These are phyloP conservation scores for Trissolcus japonicus DNA, from an alignment of 2,888 invertebrate species.

Conservation along the genomic window DNA sequence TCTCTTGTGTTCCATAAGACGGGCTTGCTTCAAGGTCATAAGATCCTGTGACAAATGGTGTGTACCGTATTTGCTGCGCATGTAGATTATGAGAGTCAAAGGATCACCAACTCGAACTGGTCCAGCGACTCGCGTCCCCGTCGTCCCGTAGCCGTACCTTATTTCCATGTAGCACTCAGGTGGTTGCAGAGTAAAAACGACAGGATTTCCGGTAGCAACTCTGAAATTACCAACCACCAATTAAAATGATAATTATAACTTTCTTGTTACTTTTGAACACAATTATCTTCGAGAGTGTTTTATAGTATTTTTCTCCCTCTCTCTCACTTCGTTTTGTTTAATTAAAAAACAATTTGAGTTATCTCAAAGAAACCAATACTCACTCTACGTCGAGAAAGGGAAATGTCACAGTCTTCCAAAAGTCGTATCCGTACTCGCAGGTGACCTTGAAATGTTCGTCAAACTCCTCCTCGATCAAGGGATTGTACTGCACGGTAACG, in stretches of 20 bases:
- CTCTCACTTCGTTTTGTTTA: not conserved
- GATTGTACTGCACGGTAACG: conserved; percentile 94
- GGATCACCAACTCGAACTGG: conserved; percentile 96
- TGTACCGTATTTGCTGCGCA: conserved; percentile 95
- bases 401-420: conserved; percentile 97
- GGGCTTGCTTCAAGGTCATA: conserved; percentile 34
- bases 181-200: conserved; percentile 85
- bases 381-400: conserved; percentile 96
- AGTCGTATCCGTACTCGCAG: conserved; percentile 96
- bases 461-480: conserved; percentile 93
- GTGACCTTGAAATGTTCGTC: conserved; percentile 97
- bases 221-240: conserved; percentile 77
- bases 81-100: conserved; percentile 92
- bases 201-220: conserved; percentile 95
- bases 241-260: conserved; percentile 44
- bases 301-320: not conserved
- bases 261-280: conserved; percentile 40
- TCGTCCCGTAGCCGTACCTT: conserved; percentile 91
- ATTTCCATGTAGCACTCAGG: conserved; percentile 98
- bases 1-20: conserved; percentile 30
- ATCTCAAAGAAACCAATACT: conserved; percentile 76
- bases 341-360: too few species aligned
- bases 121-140: conserved; percentile 91
- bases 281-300: conserved; percentile 32
- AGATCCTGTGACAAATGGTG: conserved; percentile 52